Evolutionary conservation across 2,797 vertebrate genomes (phyloP).

Genomic region (Emys orbicularis): DNA sequence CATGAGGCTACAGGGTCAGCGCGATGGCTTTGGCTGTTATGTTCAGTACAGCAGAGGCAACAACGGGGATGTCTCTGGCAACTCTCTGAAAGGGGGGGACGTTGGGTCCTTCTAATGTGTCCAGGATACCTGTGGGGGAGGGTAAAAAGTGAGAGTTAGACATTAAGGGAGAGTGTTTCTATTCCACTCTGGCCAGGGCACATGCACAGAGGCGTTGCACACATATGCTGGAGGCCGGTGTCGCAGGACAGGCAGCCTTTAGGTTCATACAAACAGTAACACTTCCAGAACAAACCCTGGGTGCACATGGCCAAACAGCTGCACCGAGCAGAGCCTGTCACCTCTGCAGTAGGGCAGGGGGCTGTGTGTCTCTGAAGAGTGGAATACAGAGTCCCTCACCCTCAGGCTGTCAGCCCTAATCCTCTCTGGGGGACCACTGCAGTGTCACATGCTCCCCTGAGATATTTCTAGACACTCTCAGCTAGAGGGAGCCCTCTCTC

Average conservation of each 20-base stretch:
- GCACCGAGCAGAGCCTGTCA: not conserved
- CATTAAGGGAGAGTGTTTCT: not conserved
- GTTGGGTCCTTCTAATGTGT: conserved; percentile 91
- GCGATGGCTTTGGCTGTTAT: conserved; percentile 80
- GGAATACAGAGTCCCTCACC: not conserved
- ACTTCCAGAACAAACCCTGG: not conserved
- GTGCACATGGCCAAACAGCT: not conserved
- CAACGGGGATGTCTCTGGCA: conserved; percentile 88
- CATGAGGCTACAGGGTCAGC: conserved; percentile 77
- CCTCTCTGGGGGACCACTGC: not conserved
- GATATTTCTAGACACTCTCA: not conserved
- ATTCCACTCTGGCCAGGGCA: not conserved
- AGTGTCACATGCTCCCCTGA: not conserved
- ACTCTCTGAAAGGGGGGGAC: conserved; percentile 92
- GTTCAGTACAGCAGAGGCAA: conserved; percentile 81
- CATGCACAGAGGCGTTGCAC: not conserved
- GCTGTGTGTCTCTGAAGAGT: not conserved
- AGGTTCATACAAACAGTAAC: not conserved
- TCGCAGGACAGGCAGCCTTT: not conserved
- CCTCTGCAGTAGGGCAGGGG: not conserved
- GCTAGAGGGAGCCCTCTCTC: not conserved
- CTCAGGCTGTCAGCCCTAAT: not conserved
- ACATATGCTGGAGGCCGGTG: not conserved
- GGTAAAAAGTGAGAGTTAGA: not conserved
- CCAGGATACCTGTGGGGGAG: conserved; percentile 88